These are phyloP conservation scores for Auanema sp. DNA, from an alignment of 2,888 invertebrate species.

Conservation along the genomic window DNA sequence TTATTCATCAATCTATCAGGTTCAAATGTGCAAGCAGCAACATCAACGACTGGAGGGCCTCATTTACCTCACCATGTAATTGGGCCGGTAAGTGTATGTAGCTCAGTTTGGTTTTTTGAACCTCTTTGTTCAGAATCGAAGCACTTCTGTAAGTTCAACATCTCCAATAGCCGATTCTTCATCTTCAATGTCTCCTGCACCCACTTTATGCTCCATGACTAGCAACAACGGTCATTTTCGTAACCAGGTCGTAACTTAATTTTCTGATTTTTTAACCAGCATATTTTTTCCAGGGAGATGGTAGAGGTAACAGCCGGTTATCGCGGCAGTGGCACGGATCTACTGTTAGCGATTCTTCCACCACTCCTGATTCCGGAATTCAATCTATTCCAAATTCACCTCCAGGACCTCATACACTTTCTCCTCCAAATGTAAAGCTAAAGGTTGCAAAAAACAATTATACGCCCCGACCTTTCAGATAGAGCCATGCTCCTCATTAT, in stretches of 20 bases:
- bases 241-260: constrained; percentile 8
- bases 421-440: constrained; percentile 16
- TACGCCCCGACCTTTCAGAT: constrained; percentile 10
- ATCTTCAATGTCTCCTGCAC: constrained; percentile 17
- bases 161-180: constrained; percentile 17
- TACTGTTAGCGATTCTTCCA: constrained; percentile 34
- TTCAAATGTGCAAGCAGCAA: background rate
- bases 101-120: too few species aligned
- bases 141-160: constrained; percentile 19
- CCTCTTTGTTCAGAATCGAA: constrained; percentile 9
- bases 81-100: too few species aligned
- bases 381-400: constrained; percentile 56
- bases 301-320: background rate
- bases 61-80: too few species aligned
- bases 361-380: constrained; percentile 62
- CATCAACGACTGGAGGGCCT: too few species aligned
- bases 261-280: background rate
- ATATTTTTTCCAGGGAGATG: background rate
- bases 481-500: constrained; percentile 20
- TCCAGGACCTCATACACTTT: constrained; percentile 17
- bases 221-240: background rate
- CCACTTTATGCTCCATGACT: background rate
- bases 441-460: too few species aligned
- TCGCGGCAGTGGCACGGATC: constrained; percentile 13
- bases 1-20: background rate